These are phyloP conservation scores for Lonchura striata DNA, from an alignment of 2,113 vertebrate species.

Conservation along the genomic window DNA sequence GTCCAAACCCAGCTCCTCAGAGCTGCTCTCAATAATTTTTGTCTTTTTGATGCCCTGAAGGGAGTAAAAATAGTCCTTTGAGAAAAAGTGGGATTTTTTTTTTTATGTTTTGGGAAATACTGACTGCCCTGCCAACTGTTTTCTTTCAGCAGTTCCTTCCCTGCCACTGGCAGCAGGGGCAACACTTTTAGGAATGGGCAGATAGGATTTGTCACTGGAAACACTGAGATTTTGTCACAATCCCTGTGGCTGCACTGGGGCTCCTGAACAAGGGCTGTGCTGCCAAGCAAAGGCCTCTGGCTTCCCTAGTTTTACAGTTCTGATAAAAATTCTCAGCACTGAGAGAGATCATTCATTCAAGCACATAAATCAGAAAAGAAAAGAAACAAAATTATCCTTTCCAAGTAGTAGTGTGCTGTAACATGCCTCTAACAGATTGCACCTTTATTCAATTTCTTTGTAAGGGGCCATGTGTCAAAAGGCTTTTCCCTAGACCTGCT, in stretches of 20 bases:
- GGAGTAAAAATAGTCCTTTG: rapidly evolving
- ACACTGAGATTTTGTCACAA: background rate
- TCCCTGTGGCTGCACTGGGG: rapidly evolving
- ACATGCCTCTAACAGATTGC: constrained; percentile 13
- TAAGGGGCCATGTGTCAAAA: constrained; percentile 9
- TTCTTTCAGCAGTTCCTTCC: background rate
- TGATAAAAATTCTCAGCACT: constrained; percentile 5
- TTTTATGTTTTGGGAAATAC: background rate
- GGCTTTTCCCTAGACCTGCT: constrained; percentile 25
- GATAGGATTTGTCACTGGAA: background rate
- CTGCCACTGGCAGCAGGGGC: background rate
- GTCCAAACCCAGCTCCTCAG: background rate
- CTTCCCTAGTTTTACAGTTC: background rate
- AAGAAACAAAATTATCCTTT: constrained; percentile 22
- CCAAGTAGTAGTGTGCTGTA: background rate
- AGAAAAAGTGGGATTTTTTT: background rate
- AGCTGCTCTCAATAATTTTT: background rate
- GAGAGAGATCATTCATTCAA: background rate
- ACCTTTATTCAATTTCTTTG: constrained; percentile 33
- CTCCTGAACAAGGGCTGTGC: background rate
- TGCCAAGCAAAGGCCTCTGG: background rate
- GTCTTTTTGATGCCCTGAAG: background rate
- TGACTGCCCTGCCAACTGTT: background rate
- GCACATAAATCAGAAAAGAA: background rate
- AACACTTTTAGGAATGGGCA: background rate